These are phyloP conservation scores for Octomys mimax DNA, from an alignment of 2,797 vertebrate species.

Conservation along the genomic window DNA sequence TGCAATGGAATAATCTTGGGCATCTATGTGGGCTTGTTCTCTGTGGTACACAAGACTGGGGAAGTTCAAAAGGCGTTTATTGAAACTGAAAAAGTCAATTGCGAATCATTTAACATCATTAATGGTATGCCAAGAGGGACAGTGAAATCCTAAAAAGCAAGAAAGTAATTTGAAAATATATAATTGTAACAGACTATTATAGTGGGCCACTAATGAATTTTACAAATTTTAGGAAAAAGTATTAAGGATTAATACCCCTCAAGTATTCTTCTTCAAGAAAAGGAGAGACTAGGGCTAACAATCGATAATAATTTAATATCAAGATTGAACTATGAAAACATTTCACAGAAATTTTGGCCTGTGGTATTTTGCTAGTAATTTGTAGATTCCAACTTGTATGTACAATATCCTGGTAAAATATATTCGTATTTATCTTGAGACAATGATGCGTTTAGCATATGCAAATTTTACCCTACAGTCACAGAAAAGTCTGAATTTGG, in stretches of 20 bases:
- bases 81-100: not conserved
- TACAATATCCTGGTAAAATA: not conserved
- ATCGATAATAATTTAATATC: not conserved
- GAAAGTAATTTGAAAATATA: not conserved
- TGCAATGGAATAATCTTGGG: not conserved
- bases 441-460: not conserved
- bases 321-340: not conserved
- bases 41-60: fast-evolving
- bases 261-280: not conserved
- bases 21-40: not conserved
- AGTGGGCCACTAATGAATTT: not conserved
- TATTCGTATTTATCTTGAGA: not conserved
- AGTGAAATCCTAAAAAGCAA: not conserved
- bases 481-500: not conserved
- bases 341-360: not conserved
- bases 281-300: not conserved
- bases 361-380: not conserved
- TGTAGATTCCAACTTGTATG: not conserved
- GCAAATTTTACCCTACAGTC: not conserved
- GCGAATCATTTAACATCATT: not conserved
- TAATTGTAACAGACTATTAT: not conserved
- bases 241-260: not conserved
- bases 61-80: not conserved
- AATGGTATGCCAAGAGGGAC: not conserved
- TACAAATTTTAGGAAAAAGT: not conserved